A percentile compares a stretch with the other conserved stretches of the same genome.
Conservation (phyloP, 2,113 vertebrate species). For the Baryphthengus martii region DNA sequence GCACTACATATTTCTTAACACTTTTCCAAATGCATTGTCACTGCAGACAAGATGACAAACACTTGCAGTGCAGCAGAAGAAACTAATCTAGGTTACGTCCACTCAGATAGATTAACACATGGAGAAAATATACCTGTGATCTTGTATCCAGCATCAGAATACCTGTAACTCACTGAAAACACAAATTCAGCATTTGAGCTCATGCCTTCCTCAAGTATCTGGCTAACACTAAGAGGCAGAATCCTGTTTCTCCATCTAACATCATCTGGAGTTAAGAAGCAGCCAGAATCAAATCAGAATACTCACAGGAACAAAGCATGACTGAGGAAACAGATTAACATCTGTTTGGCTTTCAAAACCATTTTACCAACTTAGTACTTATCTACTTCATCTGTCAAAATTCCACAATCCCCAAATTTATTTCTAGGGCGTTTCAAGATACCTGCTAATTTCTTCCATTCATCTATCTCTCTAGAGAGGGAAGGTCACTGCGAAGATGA, state of each 20-base stretch:
- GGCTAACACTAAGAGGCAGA: neutral
- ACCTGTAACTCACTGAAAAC: neutral
- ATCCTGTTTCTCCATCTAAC: neutral
- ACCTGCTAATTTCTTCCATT: neutral
- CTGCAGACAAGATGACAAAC: neutral
- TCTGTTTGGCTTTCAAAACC: neutral
- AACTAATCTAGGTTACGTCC: neutral
- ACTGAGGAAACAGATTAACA: neutral
- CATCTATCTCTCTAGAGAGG: neutral
- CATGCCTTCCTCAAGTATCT: neutral
- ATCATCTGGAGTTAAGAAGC: accelerated
- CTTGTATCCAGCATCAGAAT: neutral
- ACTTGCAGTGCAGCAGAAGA: neutral
- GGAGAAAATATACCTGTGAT: neutral
- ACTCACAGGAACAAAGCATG: neutral
- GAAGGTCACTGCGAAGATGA: neutral
- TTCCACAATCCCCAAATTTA: neutral
- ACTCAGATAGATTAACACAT: neutral
- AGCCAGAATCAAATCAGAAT: neutral
- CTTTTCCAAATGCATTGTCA: neutral
- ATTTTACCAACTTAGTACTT: neutral
- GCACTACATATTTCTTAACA: neutral
- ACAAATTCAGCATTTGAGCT: neutral
- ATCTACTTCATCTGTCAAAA: conserved; percentile 2
- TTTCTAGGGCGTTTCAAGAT: conserved; percentile 19